These are phyloP conservation scores for Strigamia crassipes DNA, from an alignment of 2,888 invertebrate genomes.

Conservation along the genomic window DNA sequence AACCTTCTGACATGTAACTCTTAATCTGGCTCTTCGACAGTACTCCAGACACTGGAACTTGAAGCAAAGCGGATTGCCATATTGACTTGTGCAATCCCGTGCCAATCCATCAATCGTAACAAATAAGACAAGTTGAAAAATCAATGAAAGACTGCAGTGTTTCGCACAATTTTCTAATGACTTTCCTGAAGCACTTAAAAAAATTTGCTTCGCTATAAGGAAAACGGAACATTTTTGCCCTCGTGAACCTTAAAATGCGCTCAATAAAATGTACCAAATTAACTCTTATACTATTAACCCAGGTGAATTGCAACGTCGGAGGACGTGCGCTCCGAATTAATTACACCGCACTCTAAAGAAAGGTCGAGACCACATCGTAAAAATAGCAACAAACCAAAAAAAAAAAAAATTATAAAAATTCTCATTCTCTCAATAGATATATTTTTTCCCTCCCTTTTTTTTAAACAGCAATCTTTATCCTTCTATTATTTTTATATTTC, in stretches of 20 bases:
- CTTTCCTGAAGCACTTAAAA: not conserved
- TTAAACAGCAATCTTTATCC: not conserved
- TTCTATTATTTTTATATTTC: not conserved
- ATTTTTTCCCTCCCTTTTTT: not conserved
- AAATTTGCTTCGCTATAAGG: not conserved
- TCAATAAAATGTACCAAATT: constrained; percentile 10
- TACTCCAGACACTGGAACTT: not conserved
- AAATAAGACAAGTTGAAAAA: not conserved
- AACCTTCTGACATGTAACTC: not conserved
- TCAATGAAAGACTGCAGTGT: not conserved
- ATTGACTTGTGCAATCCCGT: not conserved
- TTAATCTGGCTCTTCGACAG: not conserved
- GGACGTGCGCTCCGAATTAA: not conserved
- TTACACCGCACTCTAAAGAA: constrained; percentile 10
- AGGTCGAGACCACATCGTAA: constrained; percentile 10
- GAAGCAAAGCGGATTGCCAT: not conserved
- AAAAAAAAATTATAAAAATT: not conserved
- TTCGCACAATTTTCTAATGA: not conserved
- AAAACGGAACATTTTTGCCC: not conserved
- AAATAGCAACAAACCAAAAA: not conserved
- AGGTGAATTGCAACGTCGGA: not conserved
- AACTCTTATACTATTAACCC: constrained; percentile 10
- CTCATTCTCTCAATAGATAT: not conserved
- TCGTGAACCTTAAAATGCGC: not conserved
- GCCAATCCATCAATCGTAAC: constrained; percentile 10